Evolutionary conservation across 2,888 invertebrate species (phyloP).

Genomic region (Melieria picta): DNA sequence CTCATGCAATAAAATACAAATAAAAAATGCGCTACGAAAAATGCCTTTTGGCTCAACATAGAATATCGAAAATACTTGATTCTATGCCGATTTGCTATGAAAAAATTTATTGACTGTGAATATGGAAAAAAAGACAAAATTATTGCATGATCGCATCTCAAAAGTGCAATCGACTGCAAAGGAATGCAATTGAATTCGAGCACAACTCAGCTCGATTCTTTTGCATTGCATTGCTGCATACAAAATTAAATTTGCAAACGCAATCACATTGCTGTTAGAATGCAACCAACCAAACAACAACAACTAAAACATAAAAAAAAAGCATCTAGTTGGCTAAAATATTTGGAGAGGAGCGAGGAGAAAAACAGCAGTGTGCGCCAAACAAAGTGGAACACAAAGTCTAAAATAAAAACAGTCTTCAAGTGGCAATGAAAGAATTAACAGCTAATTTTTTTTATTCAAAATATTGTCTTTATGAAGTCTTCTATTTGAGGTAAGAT

Average conservation of each 20-base stretch:
- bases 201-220: background rate
- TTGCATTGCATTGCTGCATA: background rate
- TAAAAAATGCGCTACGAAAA: too few species aligned
- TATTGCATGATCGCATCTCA: background rate
- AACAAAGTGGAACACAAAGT: too few species aligned
- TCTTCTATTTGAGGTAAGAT: too few species aligned
- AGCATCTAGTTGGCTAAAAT: background rate
- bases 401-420: too few species aligned
- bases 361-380: too few species aligned
- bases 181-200: background rate
- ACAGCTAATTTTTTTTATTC: too few species aligned
- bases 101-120: background rate
- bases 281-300: background rate
- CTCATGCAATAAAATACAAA: too few species aligned
- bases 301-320: background rate
- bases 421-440: too few species aligned
- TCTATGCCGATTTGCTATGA: background rate
- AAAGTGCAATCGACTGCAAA: constrained; percentile 1
- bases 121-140: background rate
- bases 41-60: too few species aligned
- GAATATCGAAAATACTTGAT: background rate
- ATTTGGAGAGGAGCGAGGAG: background rate
- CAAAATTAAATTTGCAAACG: constrained; percentile 2
- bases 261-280: background rate
- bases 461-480: too few species aligned